Evolutionary conservation across 1,140 invertebrate genomes (phyloP), one percentile per base, ranked within the genome.

Genomic region (Trachymyrmex septentrionalis): DNA sequence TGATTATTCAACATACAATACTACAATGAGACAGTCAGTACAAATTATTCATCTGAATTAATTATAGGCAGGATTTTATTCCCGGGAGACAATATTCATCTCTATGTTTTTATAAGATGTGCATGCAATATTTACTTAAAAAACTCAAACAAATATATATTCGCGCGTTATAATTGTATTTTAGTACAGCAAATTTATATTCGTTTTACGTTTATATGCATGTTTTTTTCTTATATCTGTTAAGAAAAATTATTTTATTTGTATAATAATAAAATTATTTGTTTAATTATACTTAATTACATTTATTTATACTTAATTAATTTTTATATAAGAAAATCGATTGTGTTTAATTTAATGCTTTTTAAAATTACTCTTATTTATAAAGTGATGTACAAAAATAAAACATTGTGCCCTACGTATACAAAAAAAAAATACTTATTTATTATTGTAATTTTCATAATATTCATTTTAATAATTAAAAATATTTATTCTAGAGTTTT

Each of bases 1-100:
- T 61, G 80, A 84, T 73, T 50, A 75, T 27, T 73, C 69, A 61
- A 84, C 21, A 72, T 72, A 48, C 12, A 19, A 72, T 82, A 71
- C 9, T 72, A 34, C 67, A 53, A 72, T 72, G 34, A 48, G 12
- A 30, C 48, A 59, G 78, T 71, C 19, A 57, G 66, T 53, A 27
- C n/a, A 55, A 80, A 80, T 69, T 69, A 48, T 69, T 55, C 50
- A 55, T 16, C 14, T 55, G 27, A 34, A 69, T 80, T 80, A 34
- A 69, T 80, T 80, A 69, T 69, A 71, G 14, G 55, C 63, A 55
- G n/a, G 7, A n/a, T 55, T 81, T 69, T 34, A 71, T 38, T 72
- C 12, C 4, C 30, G 55, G 1, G 4, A 50, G 38, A 50, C 55
- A 57, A 12, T 48, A 64, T n/a, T 64, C 55, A 38, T 76, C 16